These are phyloP conservation scores for Tachyglossus aculeatus DNA, from an alignment of 2,797 vertebrate genomes.

Conservation along the genomic window DNA sequence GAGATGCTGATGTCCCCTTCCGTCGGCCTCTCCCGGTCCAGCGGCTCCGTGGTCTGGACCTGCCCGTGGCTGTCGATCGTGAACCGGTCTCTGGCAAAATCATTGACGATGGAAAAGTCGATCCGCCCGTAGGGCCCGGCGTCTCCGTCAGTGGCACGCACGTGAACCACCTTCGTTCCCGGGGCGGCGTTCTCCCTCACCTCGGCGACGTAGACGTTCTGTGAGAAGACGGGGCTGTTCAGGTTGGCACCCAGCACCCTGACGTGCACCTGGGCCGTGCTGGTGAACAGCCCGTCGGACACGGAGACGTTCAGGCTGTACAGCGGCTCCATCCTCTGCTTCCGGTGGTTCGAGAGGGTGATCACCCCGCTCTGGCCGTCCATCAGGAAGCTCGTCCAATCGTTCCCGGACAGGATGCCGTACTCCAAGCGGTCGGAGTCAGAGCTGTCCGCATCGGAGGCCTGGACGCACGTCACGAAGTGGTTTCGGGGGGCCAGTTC, in stretches of 20 bases:
- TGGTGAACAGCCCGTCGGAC: slow-evolving; percentile 94
- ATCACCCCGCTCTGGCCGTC: slow-evolving; percentile 87
- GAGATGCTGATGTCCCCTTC: slow-evolving; percentile 85
- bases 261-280: slow-evolving; percentile 94
- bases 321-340: slow-evolving; percentile 88
- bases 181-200: slow-evolving; percentile 87
- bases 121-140: slow-evolving; percentile 86
- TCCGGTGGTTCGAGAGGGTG: slow-evolving; percentile 87
- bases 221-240: slow-evolving; percentile 88
- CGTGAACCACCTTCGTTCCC: slow-evolving; percentile 87
- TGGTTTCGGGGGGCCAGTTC: slow-evolving; percentile 92
- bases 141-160: slow-evolving; percentile 91
- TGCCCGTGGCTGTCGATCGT: slow-evolving; percentile 87
- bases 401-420: slow-evolving; percentile 93
- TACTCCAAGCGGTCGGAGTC: slow-evolving; percentile 91
- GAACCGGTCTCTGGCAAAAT: slow-evolving; percentile 89
- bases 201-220: slow-evolving; percentile 88
- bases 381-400: slow-evolving; percentile 89
- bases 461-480: slow-evolving; percentile 95
- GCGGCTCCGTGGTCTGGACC: slow-evolving; percentile 86
- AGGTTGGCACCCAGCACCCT: slow-evolving; percentile 89
- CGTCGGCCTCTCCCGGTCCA: slow-evolving; percentile 87
- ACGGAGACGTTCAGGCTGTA: slow-evolving; percentile 94
- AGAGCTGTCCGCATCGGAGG: slow-evolving; percentile 91
- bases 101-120: slow-evolving; percentile 88